These are phyloP conservation scores for Saccostrea glomerata DNA, from an alignment of 1,140 invertebrate species.

Conservation along the genomic window DNA sequence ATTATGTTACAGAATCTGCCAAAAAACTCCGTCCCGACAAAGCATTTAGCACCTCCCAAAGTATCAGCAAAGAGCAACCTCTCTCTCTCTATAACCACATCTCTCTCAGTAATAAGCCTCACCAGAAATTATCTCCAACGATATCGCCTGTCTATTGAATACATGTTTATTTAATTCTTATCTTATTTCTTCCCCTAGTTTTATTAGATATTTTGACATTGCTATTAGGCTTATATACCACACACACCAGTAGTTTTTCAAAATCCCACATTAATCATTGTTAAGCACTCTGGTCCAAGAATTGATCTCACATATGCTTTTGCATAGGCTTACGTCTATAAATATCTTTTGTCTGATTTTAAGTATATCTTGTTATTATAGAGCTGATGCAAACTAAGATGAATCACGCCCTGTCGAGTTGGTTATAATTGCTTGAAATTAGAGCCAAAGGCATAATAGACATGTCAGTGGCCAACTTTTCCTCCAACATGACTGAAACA, in stretches of 20 bases:
- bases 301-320: neutral
- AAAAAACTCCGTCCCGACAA: neutral
- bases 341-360: neutral
- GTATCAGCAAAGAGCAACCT: constrained; percentile 5
- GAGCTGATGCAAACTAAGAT: neutral
- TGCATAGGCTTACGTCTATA: neutral
- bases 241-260: constrained; percentile 15
- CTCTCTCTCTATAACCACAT: neutral
- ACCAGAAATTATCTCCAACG: constrained; percentile 13
- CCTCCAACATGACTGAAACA: too few species aligned
- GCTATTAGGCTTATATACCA: neutral
- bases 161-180: constrained; percentile 39
- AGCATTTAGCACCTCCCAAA: neutral
- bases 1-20: neutral
- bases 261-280: constrained; percentile 32
- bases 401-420: neutral
- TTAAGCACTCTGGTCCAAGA: constrained; percentile 15
- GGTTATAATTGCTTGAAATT: too few species aligned
- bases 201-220: constrained; percentile 27
- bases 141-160: constrained; percentile 25
- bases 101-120: neutral
- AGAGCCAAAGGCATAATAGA: too few species aligned
- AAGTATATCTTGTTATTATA: neutral
- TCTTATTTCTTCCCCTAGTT: constrained; percentile 18
- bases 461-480: too few species aligned